Conservation (phyloP, 53 echinoderm and acorn worm species). For the Paracentrotus lividus region DNA sequence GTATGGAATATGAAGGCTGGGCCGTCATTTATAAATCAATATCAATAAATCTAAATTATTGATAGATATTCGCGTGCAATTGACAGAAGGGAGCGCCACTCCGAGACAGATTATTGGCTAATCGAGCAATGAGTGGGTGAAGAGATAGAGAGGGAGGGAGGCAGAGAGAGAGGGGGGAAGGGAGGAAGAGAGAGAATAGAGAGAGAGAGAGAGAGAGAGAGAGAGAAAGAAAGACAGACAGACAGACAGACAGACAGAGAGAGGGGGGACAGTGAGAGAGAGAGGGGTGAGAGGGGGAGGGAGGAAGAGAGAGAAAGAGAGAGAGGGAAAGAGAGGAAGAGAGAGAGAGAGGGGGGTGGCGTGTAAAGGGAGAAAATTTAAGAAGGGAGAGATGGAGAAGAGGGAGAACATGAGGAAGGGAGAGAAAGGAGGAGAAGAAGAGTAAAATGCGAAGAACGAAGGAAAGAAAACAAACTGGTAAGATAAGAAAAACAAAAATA, state of each 20-base stretch:
- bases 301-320: background rate
- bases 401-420: background rate
- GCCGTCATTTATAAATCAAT: background rate
- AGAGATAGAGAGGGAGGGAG: background rate
- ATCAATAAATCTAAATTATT: background rate
- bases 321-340: background rate
- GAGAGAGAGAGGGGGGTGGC: background rate
- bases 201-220: background rate
- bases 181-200: background rate
- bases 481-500: background rate
- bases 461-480: background rate
- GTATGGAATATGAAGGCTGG: background rate
- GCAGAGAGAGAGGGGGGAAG: background rate
- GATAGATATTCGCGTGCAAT: background rate
- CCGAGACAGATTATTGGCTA: background rate
- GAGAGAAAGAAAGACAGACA: background rate
- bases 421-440: background rate
- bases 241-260: background rate
- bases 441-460: background rate
- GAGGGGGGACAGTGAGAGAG: background rate
- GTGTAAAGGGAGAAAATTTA: too few species aligned
- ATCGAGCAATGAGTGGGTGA: background rate
- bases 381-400: background rate
- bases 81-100: background rate
- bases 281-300: background rate